phyloP scores from a whole-genome alignment of 2,797 vertebrate genomes.

The Schizopygopsis malacanthus region DNA sequence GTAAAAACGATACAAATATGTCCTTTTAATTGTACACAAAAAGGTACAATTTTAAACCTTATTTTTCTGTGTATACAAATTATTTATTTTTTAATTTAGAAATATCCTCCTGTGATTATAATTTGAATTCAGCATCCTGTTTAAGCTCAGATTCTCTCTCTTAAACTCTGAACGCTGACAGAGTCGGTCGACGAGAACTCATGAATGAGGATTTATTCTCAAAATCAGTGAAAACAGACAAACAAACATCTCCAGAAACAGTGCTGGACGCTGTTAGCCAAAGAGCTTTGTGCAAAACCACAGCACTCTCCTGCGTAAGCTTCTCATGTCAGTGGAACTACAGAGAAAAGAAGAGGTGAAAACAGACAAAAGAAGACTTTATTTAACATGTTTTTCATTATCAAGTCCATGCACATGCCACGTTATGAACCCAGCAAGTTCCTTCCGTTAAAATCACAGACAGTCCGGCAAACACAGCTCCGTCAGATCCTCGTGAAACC shows the following conservation, averaged over 20 bases:
- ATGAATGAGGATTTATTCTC: slow-evolving; percentile 30
- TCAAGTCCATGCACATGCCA: slow-evolving; percentile 83
- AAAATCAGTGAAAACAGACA: slow-evolving; percentile 34
- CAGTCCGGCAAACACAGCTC: slow-evolving; percentile 55
- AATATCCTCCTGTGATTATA: not conserved
- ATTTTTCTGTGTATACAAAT: not conserved
- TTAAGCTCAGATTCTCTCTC: not conserved
- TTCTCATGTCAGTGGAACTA: slow-evolving; percentile 31
- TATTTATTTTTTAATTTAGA: not conserved
- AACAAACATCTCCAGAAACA: slow-evolving; percentile 61
- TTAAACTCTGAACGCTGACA: not conserved
- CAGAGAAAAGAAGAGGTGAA: slow-evolving; percentile 29
- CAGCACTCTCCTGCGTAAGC: slow-evolving; percentile 16
- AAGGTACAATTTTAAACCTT: too few species aligned
- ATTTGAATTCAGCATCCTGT: not conserved
- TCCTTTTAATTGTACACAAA: too few species aligned
- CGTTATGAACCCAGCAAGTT: slow-evolving; percentile 80
- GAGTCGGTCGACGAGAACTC: slow-evolving; percentile 12
- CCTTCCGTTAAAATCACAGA: slow-evolving; percentile 70
- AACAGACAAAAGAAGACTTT: slow-evolving; percentile 56
- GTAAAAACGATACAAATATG: too few species aligned
- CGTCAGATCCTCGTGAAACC: slow-evolving; percentile 57
- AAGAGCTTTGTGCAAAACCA: slow-evolving; percentile 30
- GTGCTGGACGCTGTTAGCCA: slow-evolving; percentile 24
- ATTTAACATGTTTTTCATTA: slow-evolving; percentile 69